A percentile compares a stretch with the other conserved stretches of the same genome.
phyloP scores from a whole-genome alignment of 2,888 invertebrate species.

The Alviniconcha strummeri region DNA sequence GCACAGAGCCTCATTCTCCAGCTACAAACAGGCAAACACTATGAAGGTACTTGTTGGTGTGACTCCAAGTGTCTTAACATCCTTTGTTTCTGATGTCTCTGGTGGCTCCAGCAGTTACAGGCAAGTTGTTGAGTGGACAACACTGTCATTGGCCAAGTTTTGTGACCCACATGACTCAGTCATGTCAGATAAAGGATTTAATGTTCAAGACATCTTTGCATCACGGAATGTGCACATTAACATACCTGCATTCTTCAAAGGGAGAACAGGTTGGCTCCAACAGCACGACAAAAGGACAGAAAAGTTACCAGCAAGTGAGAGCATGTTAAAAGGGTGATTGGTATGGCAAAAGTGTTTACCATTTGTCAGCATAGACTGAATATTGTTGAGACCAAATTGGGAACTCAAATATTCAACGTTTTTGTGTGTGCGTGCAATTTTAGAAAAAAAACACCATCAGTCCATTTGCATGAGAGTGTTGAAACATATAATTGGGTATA shows the following conservation, averaged over 20 bases:
- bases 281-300: slow-evolving; percentile 38
- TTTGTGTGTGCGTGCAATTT: slow-evolving; percentile 9
- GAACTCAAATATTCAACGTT: background rate
- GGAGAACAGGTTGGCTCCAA: slow-evolving; percentile 40
- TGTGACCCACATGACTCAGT: slow-evolving; percentile 44
- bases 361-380: slow-evolving; percentile 13
- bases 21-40: slow-evolving; percentile 31
- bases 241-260: slow-evolving; percentile 49
- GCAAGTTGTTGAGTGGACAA: slow-evolving; percentile 43
- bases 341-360: slow-evolving; percentile 37
- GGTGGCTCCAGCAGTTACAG: slow-evolving; percentile 45
- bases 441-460: no score
- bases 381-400: background rate
- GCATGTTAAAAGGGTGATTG: slow-evolving; percentile 48
- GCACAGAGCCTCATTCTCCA: slow-evolving; percentile 26
- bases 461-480: no score
- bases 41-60: slow-evolving; percentile 36
- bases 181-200: slow-evolving; percentile 44
- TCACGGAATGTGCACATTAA: slow-evolving; percentile 40
- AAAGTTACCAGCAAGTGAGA: slow-evolving; percentile 46
- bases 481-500: no score
- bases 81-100: slow-evolving; percentile 32
- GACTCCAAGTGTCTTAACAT: slow-evolving; percentile 31
- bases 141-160: slow-evolving; percentile 23
- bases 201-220: slow-evolving; percentile 17